Percentiles rank a stretch among this genome's conserved stretches.
phyloP scores from a whole-genome alignment of 1,140 invertebrate genomes.

The Potamilus streckersoni region DNA sequence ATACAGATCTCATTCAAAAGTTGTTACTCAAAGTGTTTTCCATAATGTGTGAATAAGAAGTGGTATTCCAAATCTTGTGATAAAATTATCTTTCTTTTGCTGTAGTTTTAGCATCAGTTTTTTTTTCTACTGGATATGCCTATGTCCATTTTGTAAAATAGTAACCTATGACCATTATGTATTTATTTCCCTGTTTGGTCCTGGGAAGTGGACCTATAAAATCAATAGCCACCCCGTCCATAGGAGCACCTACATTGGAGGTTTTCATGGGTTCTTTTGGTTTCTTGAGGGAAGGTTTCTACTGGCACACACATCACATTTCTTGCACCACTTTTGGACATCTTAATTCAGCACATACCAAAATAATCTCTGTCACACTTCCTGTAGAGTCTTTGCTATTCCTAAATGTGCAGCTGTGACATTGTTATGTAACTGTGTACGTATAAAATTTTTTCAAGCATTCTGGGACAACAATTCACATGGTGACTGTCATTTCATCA shows the following conservation, averaged over 20 bases:
- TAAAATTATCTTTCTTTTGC: neutral
- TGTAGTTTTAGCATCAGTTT: slow-evolving; percentile 29
- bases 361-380: slow-evolving; percentile 2
- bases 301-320: neutral
- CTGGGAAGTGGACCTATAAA: slow-evolving; percentile 7
- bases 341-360: slow-evolving; percentile 24
- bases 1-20: no score
- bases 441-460: no score
- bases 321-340: neutral
- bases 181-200: slow-evolving; percentile 5
- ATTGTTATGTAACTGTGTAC: neutral
- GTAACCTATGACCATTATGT: slow-evolving; percentile 13
- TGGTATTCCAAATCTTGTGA: slow-evolving; percentile 10
- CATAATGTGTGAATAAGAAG: neutral
- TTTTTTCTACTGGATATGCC: slow-evolving; percentile 30
- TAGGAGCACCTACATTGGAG: slow-evolving; percentile 2
- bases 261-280: neutral
- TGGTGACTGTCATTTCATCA: no score
- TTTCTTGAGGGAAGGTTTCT: neutral
- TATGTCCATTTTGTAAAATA: slow-evolving; percentile 27
- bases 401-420: neutral
- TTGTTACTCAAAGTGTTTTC: no score
- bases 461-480: no score
- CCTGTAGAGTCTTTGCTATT: slow-evolving; percentile 1
- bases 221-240: slow-evolving; percentile 10